Evolutionary conservation across 30 jellyfish, hydroid and myxozoan genomes (phyloP).

Genomic region (Aurelia coerulea): DNA sequence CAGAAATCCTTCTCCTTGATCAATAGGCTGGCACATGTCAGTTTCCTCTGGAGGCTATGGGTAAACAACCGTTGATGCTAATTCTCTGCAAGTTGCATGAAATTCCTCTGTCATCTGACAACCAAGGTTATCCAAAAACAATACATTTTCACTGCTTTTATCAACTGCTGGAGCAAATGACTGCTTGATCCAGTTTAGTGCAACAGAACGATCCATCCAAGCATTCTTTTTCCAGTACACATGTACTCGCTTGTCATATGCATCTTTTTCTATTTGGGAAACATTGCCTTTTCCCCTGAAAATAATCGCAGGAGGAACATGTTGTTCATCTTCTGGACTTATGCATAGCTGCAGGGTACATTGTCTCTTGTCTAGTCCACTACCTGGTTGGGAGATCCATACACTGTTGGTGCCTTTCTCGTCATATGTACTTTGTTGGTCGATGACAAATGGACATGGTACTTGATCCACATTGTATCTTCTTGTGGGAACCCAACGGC

Average conservation of each 20-base stretch:
- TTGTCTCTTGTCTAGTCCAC: conserved; percentile 56
- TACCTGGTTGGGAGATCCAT: conserved; percentile 54
- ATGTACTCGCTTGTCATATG: conserved; percentile 15
- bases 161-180: conserved; percentile 55
- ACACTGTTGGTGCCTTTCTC: conserved; percentile 44
- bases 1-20: conserved; percentile 52
- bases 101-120: conserved; percentile 63
- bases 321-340: conserved; percentile 19
- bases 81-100: conserved; percentile 28
- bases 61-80: conserved; percentile 44
- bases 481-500: conserved; percentile 1
- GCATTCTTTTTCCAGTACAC: conserved; percentile 41
- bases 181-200: conserved; percentile 27
- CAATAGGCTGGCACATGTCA: conserved; percentile 42
- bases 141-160: conserved; percentile 39
- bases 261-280: conserved; percentile 16
- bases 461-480: conserved; percentile 62
- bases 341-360: conserved; percentile 40
- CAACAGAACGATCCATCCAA: conserved; percentile 38
- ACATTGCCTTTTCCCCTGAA: conserved; percentile 52
- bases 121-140: conserved; percentile 43
- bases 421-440: conserved; percentile 39
- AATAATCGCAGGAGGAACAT: conserved; percentile 31
- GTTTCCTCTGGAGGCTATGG: conserved; percentile 52
- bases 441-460: conserved; percentile 47